phyloP scores from a whole-genome alignment of 2,888 invertebrate species.

The Galerucella nymphaeae region DNA sequence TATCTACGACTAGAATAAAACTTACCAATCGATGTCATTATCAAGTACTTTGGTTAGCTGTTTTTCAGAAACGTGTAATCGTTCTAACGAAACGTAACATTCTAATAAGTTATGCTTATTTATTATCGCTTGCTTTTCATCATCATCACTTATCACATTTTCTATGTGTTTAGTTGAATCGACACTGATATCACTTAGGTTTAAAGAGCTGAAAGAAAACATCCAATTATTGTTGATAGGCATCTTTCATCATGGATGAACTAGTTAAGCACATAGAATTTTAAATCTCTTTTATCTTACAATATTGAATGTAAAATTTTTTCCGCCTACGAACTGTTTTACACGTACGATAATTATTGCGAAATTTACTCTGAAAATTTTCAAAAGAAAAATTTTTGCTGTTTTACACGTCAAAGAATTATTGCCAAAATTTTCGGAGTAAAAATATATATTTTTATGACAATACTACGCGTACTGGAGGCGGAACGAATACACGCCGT shows the following conservation, averaged over 20 bases:
- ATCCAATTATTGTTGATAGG: neutral
- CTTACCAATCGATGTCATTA: conserved; percentile 40
- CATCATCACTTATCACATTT: conserved; percentile 6
- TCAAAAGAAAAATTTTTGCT: no score
- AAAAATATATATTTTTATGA: no score
- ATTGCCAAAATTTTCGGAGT: no score
- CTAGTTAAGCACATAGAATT: no score
- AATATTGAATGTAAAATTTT: no score
- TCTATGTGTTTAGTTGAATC: conserved; percentile 8
- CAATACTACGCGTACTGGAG: no score
- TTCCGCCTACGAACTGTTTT: no score
- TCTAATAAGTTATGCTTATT: conserved; percentile 20
- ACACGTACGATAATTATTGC: no score
- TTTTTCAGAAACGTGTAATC: conserved; percentile 24
- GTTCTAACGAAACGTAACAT: conserved; percentile 37
- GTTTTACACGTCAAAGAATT: no score
- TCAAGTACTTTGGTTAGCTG: conserved; percentile 25
- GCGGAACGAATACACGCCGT: no score
- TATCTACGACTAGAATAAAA: neutral
- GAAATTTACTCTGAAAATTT: no score
- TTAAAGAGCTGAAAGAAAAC: neutral
- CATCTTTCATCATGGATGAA: neutral
- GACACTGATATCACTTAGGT: neutral
- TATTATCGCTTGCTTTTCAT: neutral
- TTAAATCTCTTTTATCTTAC: no score